Percentiles rank a stretch among this genome's conserved stretches.
Conservation (phyloP, 2,113 vertebrate species). For the Notothenia coriiceps region DNA sequence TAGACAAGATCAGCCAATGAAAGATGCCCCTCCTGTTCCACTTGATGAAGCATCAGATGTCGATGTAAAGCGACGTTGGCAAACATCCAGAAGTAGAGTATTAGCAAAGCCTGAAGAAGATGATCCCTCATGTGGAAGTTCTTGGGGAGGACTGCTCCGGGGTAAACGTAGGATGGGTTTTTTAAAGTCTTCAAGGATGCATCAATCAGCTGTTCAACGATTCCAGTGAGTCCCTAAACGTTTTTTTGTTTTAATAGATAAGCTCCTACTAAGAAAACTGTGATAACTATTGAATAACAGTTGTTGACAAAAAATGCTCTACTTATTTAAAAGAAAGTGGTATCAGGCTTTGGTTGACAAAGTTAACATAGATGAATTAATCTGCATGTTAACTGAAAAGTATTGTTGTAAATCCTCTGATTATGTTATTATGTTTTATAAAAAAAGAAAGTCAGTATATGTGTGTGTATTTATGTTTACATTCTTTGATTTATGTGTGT, state of each 20-base stretch:
- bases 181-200: accelerated
- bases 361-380: neutral
- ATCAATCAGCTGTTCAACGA: accelerated
- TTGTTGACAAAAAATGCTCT: neutral
- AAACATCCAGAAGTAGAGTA: too few relatives aligned
- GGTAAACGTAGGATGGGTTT: too few relatives aligned
- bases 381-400: neutral
- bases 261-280: too few relatives aligned
- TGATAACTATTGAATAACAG: neutral
- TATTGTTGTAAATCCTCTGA: neutral
- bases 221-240: neutral
- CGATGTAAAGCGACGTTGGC: too few relatives aligned
- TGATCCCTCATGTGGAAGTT: too few relatives aligned
- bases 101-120: too few relatives aligned
- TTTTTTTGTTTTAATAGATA: neutral
- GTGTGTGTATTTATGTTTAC: neutral
- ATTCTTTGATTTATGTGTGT: neutral
- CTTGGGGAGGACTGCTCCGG: too few relatives aligned
- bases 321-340: neutral
- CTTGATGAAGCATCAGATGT: neutral
- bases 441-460: neutral
- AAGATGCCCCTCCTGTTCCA: neutral
- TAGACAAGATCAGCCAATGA: neutral
- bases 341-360: neutral
- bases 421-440: neutral